Percentiles rank a stretch among this genome's conserved stretches.
These are phyloP conservation scores for Micropterix aruncella DNA, from an alignment of 2,888 invertebrate genomes.

Conservation along the genomic window DNA sequence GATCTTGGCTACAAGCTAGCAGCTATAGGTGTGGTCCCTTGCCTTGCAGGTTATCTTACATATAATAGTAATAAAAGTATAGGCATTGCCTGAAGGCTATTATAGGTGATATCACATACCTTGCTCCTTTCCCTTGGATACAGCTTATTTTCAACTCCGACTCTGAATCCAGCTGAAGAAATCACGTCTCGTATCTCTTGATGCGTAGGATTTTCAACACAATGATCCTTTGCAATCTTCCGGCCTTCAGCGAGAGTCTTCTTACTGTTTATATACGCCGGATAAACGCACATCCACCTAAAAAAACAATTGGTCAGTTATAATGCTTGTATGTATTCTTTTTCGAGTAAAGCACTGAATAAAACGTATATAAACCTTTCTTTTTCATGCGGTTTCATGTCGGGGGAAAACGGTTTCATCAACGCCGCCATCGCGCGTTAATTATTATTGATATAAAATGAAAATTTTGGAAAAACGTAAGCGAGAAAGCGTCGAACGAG, in stretches of 20 bases:
- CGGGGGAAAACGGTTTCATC: conserved; percentile 50
- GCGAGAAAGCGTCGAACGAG: too few species aligned
- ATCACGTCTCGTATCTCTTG: conserved; percentile 92
- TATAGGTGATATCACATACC: conserved; percentile 18
- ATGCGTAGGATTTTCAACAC: conserved; percentile 90
- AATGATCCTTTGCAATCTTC: conserved; percentile 65
- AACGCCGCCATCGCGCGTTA: conserved; percentile 32
- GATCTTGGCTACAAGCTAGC: too few species aligned
- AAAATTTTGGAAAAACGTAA: too few species aligned
- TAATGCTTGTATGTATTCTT: too few species aligned
- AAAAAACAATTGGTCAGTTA: too few species aligned
- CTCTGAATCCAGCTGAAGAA: conserved; percentile 64
- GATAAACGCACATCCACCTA: conserved; percentile 95
- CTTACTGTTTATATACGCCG: conserved; percentile 90
- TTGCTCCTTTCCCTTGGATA: conserved; percentile 86
- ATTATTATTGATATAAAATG: too few species aligned
- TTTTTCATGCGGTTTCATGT: conserved; percentile 67
- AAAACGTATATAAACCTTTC: conserved; percentile 59
- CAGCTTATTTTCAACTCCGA: conserved; percentile 85
- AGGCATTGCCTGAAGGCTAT: too few species aligned
- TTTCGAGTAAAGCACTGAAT: too few species aligned
- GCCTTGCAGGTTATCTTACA: too few species aligned
- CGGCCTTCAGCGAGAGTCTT: conserved; percentile 85
- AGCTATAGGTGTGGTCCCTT: too few species aligned
- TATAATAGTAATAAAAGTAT: too few species aligned